Evolutionary conservation across 2,888 invertebrate genomes (phyloP).

Genomic region (Eupithecia abbreviata): DNA sequence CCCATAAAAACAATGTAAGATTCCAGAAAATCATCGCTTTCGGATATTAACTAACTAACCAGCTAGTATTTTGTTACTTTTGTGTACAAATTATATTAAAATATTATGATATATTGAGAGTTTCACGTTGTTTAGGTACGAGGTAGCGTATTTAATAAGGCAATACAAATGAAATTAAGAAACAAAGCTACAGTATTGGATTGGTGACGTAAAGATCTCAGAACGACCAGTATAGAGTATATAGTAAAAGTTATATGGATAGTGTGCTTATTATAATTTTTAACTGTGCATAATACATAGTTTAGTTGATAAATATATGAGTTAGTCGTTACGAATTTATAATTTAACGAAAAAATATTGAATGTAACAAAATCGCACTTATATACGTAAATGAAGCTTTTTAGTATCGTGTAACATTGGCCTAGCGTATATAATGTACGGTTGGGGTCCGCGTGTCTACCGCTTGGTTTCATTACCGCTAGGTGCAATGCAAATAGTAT

Average conservation of each 20-base stretch:
- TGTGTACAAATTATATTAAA: slow-evolving; percentile 17
- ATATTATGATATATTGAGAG: slow-evolving; percentile 25
- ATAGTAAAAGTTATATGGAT: slow-evolving; percentile 59
- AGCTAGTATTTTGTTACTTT: slow-evolving; percentile 21
- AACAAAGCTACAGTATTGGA: slow-evolving; percentile 65
- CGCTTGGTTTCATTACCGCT: slow-evolving; percentile 20
- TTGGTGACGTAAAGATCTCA: slow-evolving; percentile 78
- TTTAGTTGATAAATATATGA: slow-evolving; percentile 48
- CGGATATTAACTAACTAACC: neutral
- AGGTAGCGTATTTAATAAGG: slow-evolving; percentile 52
- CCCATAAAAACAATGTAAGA: neutral
- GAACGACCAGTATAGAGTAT: slow-evolving; percentile 75
- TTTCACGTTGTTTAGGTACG: slow-evolving; percentile 35
- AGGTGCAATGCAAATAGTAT: slow-evolving; percentile 58
- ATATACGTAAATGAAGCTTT: slow-evolving; percentile 76
- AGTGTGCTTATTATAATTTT: slow-evolving; percentile 65
- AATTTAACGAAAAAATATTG: slow-evolving; percentile 62
- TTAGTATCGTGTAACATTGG: slow-evolving; percentile 60
- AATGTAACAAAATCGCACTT: slow-evolving; percentile 65
- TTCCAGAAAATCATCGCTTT: slow-evolving; percentile 8
- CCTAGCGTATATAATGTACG: slow-evolving; percentile 57
- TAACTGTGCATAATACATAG: slow-evolving; percentile 68
- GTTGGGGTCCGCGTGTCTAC: slow-evolving; percentile 58
- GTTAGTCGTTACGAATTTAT: slow-evolving; percentile 68
- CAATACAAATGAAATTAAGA: slow-evolving; percentile 39